Evolutionary conservation across 2,113 vertebrate genomes (phyloP).

Genomic region (Terrapene triunguis): DNA sequence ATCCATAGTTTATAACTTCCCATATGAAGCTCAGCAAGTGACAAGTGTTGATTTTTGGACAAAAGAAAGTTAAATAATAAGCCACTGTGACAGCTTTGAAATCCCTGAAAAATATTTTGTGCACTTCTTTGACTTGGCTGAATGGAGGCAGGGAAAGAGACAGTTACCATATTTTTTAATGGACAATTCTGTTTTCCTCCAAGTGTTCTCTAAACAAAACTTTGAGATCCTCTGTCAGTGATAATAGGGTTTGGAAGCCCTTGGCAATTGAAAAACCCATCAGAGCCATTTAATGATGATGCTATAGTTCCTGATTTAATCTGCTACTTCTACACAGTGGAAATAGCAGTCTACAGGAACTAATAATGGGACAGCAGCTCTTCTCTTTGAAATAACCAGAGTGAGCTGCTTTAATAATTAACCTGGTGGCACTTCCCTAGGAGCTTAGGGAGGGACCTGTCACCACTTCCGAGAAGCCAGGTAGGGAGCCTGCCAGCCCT

Average conservation of each 20-base stretch:
- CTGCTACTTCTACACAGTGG: neutral
- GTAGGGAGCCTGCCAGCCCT: too few species aligned
- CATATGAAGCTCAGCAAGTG: neutral
- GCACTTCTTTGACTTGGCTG: neutral
- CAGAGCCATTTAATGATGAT: rapidly evolving
- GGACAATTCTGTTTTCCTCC: neutral
- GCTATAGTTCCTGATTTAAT: neutral
- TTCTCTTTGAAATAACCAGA: neutral
- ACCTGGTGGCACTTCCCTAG: neutral
- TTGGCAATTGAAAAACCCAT: neutral
- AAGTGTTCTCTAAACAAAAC: neutral
- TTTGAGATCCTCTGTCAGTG: neutral
- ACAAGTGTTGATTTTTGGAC: neutral
- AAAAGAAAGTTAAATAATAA: neutral
- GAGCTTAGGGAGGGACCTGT: too few species aligned
- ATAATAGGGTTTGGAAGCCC: neutral
- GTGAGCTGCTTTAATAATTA: neutral
- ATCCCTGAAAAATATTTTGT: neutral
- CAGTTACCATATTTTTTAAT: neutral
- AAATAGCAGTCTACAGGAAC: neutral
- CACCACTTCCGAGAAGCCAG: too few species aligned
- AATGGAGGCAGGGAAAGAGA: neutral
- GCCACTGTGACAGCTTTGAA: neutral
- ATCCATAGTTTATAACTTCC: neutral
- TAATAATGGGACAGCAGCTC: neutral